phyloP scores from a whole-genome alignment of 2,797 vertebrate species.

The Amblyopsis hoosieri region DNA sequence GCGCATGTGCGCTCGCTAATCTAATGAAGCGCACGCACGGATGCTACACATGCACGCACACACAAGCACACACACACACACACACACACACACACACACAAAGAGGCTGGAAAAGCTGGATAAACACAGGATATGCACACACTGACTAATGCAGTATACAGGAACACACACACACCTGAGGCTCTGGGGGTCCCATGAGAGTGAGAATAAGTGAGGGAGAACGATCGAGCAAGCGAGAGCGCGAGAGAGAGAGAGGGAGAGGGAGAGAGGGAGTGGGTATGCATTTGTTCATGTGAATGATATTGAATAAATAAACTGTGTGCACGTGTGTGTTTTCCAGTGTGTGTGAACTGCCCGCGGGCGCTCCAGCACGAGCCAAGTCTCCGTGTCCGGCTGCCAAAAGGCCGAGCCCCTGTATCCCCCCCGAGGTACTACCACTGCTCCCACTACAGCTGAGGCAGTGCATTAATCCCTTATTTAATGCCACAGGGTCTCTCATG shows the following conservation, averaged over 20 bases:
- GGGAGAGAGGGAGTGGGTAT: neutral
- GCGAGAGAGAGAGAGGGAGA: neutral
- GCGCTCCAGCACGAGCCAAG: neutral
- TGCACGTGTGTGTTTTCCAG: neutral
- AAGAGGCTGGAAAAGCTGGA: neutral
- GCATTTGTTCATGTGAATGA: neutral
- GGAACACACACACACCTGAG: conserved; percentile 9
- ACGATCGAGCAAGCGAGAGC: neutral
- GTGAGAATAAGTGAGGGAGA: neutral
- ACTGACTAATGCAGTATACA: conserved; percentile 6
- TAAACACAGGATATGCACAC: neutral
- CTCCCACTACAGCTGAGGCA: conserved; percentile 22
- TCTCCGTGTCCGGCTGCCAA: conserved; percentile 14
- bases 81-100: conserved; percentile 1
- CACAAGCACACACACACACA: neutral
- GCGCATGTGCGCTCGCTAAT: neutral
- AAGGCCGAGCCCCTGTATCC: neutral
- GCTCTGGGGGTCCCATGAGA: neutral
- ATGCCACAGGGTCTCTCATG: conserved; percentile 18
- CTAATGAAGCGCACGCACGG: neutral
- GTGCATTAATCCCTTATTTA: conserved; percentile 35
- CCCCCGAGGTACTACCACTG: neutral
- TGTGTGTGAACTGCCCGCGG: neutral
- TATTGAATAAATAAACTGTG: neutral
- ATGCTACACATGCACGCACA: conserved; percentile 5